Base-by-base conservation (phyloP, 2,113 vertebrate species). In the Dermatemys mawii region DNA sequence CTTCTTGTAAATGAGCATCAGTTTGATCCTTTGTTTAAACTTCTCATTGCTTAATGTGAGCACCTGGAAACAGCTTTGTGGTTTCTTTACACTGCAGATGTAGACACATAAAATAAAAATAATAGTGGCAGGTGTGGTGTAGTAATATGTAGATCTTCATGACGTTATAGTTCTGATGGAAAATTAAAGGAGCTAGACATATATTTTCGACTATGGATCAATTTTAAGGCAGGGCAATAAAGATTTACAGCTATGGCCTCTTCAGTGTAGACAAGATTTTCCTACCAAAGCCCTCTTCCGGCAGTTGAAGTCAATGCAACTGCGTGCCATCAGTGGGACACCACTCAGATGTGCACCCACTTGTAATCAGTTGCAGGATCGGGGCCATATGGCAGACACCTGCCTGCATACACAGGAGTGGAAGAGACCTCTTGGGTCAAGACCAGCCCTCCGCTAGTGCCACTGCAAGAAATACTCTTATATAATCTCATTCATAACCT, bases 41-140 rank as follows among this genome's bases (percentile, higher is more conserved):
- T 16, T n/a, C 55, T 78, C 53, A 1, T 29, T 73, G n/a, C 13
- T 17, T 53, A 41, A 1, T 11, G 21, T 0, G 49, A 14, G 22
- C 41, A 54, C 38, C 51, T 53, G 29, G 82, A 67, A 5, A 11
- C 12, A 3, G 54, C 13, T 82, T 21, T 87, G 2, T 75, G 41
- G 35, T 70, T 70, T 38, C 63, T 38, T 70, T n/a, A 38, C 9
- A 9, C 16, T n/a, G 63, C 35, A 38, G 63, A 81, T 32, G 46
- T 14, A 16, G 41, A 13, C 2, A 13, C 63, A n/a, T 78, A 60
- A 90, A 91, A 76, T 50, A 1, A 1, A 76, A 90, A n/a, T n/a
- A 63, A 49, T 54, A 54, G 16, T 32, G 86, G 38, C 38, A 51
- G 4, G 7, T 78, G 27, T 88, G 85, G 50, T 22, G 41, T 53